phyloP scores from a whole-genome alignment of 1,140 invertebrate genomes.

The Pinna nobilis region DNA sequence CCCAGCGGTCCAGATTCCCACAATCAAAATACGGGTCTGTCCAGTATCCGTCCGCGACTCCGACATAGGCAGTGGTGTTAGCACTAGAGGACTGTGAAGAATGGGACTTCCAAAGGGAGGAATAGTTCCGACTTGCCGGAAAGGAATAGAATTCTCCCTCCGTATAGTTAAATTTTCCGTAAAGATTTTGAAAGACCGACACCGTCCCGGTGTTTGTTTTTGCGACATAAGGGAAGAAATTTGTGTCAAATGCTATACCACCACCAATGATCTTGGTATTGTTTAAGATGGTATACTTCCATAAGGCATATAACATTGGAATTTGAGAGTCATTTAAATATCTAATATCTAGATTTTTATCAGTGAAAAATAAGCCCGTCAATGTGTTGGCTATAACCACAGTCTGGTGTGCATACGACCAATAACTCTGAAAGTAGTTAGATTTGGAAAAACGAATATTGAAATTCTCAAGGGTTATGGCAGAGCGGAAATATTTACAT shows the following conservation, averaged over 20 bases:
- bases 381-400: conserved; percentile 54
- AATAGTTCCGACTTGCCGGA: conserved; percentile 30
- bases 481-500: neutral
- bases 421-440: conserved; percentile 43
- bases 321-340: conserved; percentile 42
- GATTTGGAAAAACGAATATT: conserved; percentile 31
- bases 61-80: conserved; percentile 37
- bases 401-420: conserved; percentile 44
- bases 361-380: conserved; percentile 50
- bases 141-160: conserved; percentile 26
- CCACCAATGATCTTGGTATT: conserved; percentile 47
- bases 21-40: conserved; percentile 54
- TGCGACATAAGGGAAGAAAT: conserved; percentile 30
- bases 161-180: conserved; percentile 34
- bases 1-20: conserved; percentile 42
- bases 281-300: conserved; percentile 49
- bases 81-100: conserved; percentile 14
- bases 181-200: conserved; percentile 37
- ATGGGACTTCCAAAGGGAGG: conserved; percentile 23
- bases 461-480: conserved; percentile 30
- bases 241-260: conserved; percentile 52
- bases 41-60: conserved; percentile 51
- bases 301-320: conserved; percentile 45
- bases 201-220: conserved; percentile 21
- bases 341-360: conserved; percentile 24